phyloP scores from a whole-genome alignment of 2,797 vertebrate genomes.

The Schizopygopsis pylzovi region DNA sequence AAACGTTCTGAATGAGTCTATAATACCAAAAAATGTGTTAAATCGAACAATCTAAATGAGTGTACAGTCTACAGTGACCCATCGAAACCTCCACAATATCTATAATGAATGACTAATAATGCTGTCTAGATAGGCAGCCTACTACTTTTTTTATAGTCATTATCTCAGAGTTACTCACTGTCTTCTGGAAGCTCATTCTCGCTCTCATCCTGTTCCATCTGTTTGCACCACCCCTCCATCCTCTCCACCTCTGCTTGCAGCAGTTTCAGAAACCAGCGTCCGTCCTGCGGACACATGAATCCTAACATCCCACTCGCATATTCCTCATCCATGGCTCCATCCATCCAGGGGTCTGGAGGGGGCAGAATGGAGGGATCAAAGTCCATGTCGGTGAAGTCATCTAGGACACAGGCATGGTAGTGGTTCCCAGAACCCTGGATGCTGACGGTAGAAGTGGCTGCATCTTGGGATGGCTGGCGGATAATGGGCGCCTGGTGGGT shows the following conservation, averaged over 20 bases:
- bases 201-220: conserved; percentile 90
- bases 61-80: not conserved
- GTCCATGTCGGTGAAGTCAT: conserved; percentile 85
- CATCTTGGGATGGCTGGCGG: conserved; percentile 87
- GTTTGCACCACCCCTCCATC: conserved; percentile 96
- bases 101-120: not conserved
- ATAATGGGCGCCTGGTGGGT: conserved; percentile 78
- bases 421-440: conserved; percentile 97
- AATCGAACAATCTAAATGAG: not conserved
- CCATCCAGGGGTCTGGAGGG: conserved; percentile 96
- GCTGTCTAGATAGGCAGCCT: not conserved
- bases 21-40: not conserved
- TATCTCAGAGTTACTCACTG: conserved; percentile 79
- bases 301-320: conserved; percentile 67
- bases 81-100: not conserved
- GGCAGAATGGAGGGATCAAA: conserved; percentile 94
- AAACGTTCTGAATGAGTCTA: not conserved
- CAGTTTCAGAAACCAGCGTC: conserved; percentile 95
- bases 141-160: not conserved
- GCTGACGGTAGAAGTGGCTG: conserved; percentile 90
- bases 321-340: conserved; percentile 65
- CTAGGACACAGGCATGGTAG: conserved; percentile 89
- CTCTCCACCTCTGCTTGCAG: conserved; percentile 94
- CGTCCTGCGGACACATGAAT: conserved; percentile 89
- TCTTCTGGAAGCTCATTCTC: conserved; percentile 89